Conservation (phyloP, 2,113 vertebrate genomes). For the Balaeniceps rex region DNA sequence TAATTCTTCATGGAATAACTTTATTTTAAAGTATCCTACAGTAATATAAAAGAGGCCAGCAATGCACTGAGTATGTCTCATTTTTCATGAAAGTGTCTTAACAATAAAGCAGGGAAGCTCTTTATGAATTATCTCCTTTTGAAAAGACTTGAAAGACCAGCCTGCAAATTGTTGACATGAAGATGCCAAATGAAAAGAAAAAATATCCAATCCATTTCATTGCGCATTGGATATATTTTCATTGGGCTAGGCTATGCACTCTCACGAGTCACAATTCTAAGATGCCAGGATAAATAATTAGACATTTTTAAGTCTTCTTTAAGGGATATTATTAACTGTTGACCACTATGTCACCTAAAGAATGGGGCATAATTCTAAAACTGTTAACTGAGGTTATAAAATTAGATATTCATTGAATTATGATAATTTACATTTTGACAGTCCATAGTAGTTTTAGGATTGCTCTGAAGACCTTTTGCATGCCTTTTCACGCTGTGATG, state of each 20-base stretch:
- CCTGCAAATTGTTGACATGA: neutral
- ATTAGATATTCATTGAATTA: conserved; percentile 1
- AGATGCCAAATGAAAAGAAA: conserved; percentile 4
- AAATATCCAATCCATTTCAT: neutral
- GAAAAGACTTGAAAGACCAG: conserved; percentile 15
- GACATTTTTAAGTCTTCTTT: neutral
- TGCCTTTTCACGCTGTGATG: conserved; percentile 29
- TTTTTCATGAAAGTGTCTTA: neutral
- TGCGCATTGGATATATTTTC: neutral
- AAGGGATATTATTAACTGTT: neutral
- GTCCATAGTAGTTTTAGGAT: conserved; percentile 32
- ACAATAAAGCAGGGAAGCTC: neutral
- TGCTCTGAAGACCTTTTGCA: conserved; percentile 28
- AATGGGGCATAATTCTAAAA: conserved; percentile 1
- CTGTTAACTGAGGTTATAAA: conserved; percentile 9
- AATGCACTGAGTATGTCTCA: neutral
- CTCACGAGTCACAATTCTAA: neutral
- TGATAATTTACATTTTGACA: conserved; percentile 38
- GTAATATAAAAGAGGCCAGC: neutral
- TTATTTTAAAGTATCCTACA: neutral
- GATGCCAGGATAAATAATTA: neutral
- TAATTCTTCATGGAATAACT: neutral
- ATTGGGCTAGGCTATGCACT: neutral
- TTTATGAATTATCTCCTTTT: neutral
- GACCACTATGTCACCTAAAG: neutral